phyloP scores from a whole-genome alignment of 2,797 vertebrate genomes.

The Anabacerthia variegaticeps region DNA sequence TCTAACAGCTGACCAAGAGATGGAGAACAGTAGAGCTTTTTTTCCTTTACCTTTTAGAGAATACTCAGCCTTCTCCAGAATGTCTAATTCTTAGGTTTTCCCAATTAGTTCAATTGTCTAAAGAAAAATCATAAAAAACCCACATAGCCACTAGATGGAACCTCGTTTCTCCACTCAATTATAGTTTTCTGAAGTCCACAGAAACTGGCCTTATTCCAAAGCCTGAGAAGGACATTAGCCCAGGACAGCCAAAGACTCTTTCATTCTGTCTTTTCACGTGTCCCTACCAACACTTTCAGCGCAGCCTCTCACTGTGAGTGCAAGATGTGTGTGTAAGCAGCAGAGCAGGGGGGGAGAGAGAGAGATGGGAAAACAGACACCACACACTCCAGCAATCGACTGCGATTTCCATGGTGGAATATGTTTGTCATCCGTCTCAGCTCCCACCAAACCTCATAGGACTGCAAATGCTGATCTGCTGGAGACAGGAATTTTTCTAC shows the following conservation, averaged over 20 bases:
- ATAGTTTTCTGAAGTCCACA: background rate
- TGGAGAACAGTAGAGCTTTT: background rate
- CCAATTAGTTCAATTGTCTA: background rate
- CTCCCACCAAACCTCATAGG: background rate
- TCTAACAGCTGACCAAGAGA: background rate
- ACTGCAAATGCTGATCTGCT: background rate
- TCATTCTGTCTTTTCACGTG: background rate
- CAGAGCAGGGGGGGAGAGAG: background rate
- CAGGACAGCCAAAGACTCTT: background rate
- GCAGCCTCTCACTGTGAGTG: background rate
- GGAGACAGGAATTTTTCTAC: background rate
- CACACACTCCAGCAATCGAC: background rate
- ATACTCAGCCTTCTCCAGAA: background rate
- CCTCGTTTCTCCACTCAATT: background rate
- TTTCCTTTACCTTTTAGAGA: background rate
- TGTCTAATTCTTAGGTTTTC: background rate
- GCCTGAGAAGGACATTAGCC: background rate
- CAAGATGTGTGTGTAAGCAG: background rate
- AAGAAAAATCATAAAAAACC: background rate
- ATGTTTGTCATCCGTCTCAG: background rate
- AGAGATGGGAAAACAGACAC: background rate
- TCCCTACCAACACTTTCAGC: background rate
- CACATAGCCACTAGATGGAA: background rate
- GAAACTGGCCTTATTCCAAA: background rate
- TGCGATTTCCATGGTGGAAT: background rate